phyloP scores from a whole-genome alignment of 2,888 invertebrate species.

The Polymixis flavicincta region DNA sequence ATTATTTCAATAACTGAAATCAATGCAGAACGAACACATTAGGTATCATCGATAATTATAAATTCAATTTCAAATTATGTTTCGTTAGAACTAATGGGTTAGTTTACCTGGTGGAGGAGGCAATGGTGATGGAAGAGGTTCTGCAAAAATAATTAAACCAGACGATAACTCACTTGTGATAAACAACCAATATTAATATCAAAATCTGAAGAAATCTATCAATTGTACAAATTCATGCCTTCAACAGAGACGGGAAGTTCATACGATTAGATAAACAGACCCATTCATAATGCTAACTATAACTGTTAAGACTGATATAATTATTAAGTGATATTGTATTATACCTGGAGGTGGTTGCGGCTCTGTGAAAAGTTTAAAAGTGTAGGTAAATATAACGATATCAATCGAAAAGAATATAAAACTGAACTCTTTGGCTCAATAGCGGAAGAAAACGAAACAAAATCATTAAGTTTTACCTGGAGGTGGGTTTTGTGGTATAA shows the following conservation, averaged over 20 bases:
- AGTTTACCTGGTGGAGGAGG: slow-evolving; percentile 23
- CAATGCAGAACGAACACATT: slow-evolving; percentile 18
- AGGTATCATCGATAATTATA: neutral
- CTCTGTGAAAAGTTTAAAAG: neutral
- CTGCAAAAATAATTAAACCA: slow-evolving; percentile 12
- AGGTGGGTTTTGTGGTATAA: neutral
- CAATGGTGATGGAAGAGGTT: slow-evolving; percentile 9
- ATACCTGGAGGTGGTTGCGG: neutral
- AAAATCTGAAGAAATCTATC: neutral
- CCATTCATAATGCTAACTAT: neutral
- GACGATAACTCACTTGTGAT: neutral
- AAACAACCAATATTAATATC: too few species aligned
- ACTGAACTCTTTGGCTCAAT: neutral
- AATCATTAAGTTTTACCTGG: neutral
- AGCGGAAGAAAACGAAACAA: neutral
- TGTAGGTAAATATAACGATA: neutral
- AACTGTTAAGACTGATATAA: neutral
- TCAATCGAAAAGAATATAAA: neutral
- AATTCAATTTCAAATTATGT: neutral
- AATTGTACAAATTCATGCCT: neutral
- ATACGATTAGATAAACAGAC: neutral
- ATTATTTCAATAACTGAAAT: slow-evolving; percentile 38
- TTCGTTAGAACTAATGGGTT: neutral
- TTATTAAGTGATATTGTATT: neutral
- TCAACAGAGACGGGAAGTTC: neutral